These are phyloP conservation scores for Magallana nippona DNA, from an alignment of 2,888 invertebrate genomes.

Conservation along the genomic window DNA sequence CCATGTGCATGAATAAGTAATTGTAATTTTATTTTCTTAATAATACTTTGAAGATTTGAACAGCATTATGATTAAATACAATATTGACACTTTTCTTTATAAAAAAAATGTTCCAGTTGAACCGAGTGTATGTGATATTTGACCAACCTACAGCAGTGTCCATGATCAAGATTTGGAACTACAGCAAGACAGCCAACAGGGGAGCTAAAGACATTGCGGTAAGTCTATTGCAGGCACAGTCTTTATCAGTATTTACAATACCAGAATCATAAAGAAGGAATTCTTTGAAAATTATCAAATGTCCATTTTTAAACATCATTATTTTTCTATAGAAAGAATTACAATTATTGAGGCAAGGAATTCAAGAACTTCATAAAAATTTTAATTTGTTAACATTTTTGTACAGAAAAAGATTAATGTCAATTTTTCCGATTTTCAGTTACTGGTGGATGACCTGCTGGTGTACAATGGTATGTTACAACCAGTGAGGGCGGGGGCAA, in stretches of 20 bases:
- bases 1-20: too few species aligned
- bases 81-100: neutral
- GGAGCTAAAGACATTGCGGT: slow-evolving; percentile 92
- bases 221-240: slow-evolving; percentile 76
- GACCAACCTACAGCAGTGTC: slow-evolving; percentile 88
- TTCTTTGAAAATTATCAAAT: too few species aligned
- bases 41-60: neutral
- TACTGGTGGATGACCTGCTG: slow-evolving; percentile 89
- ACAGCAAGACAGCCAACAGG: slow-evolving; percentile 88
- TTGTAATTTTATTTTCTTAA: too few species aligned
- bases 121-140: slow-evolving; percentile 89
- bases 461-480: slow-evolving; percentile 88
- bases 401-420: too few species aligned
- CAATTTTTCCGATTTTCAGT: slow-evolving; percentile 81
- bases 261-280: too few species aligned
- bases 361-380: too few species aligned
- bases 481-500: slow-evolving; percentile 66
- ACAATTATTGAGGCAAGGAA: too few species aligned
- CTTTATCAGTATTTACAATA: too few species aligned
- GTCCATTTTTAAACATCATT: too few species aligned
- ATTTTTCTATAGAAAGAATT: too few species aligned
- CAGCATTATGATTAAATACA: neutral
- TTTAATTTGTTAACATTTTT: neutral
- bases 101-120: slow-evolving; percentile 80
- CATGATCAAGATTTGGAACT: slow-evolving; percentile 90